Percentiles rank a stretch among this genome's conserved stretches.
These are phyloP conservation scores for Rutpela maculata DNA, from an alignment of 2,888 invertebrate genomes.

Conservation along the genomic window DNA sequence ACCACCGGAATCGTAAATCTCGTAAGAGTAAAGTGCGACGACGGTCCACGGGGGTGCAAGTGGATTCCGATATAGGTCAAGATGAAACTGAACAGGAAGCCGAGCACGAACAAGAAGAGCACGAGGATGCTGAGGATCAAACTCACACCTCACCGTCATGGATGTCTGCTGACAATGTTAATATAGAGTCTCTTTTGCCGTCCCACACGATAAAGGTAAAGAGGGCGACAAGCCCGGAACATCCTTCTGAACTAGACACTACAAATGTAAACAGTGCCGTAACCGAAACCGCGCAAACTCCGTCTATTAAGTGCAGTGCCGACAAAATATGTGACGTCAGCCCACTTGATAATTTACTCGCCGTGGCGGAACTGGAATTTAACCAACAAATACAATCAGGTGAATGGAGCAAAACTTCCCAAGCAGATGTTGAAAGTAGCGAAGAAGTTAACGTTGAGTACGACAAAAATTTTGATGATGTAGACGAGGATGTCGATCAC, in stretches of 20 bases:
- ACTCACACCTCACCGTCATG: slow-evolving; percentile 64
- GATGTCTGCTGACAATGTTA: slow-evolving; percentile 71
- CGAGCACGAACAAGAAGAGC: slow-evolving; percentile 48
- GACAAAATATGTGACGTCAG: slow-evolving; percentile 71
- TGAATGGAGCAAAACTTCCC: slow-evolving; percentile 65
- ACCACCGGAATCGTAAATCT: slow-evolving; percentile 63
- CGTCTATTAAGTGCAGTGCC: slow-evolving; percentile 72
- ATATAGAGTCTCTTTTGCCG: slow-evolving; percentile 79
- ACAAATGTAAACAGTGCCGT: slow-evolving; percentile 70
- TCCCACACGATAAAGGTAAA: slow-evolving; percentile 79
- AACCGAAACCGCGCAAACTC: slow-evolving; percentile 66
- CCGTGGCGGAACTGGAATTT: slow-evolving; percentile 80
- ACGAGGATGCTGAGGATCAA: slow-evolving; percentile 40
- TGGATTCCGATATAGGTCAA: slow-evolving; percentile 65
- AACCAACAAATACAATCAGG: slow-evolving; percentile 76
- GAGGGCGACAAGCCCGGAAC: slow-evolving; percentile 58
- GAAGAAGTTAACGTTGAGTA: slow-evolving; percentile 47
- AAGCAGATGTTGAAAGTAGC: slow-evolving; percentile 43
- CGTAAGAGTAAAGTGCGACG: slow-evolving; percentile 66
- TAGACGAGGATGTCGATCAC: slow-evolving; percentile 50
- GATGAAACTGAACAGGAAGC: slow-evolving; percentile 58
- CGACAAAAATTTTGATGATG: slow-evolving; percentile 51
- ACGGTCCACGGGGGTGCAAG: slow-evolving; percentile 71
- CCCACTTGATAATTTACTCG: slow-evolving; percentile 79
- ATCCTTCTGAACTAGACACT: slow-evolving; percentile 58